phyloP scores from a whole-genome alignment of 1,140 invertebrate species.

The Melitaea cinxia region DNA sequence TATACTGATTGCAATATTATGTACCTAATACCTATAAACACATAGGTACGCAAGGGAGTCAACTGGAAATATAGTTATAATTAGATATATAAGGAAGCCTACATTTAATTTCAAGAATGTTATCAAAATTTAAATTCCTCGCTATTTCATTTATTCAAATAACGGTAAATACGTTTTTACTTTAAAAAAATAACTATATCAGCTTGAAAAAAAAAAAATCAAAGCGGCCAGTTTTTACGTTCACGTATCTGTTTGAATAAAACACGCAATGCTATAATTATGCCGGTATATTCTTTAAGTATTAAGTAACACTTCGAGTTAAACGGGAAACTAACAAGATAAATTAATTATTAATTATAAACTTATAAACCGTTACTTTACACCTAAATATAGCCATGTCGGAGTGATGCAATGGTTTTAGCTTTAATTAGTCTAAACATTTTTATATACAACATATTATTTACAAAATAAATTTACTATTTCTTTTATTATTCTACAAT shows the following conservation, averaged over 20 bases:
- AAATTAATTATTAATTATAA: slow-evolving; percentile 10
- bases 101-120: no score
- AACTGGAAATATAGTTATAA: no score
- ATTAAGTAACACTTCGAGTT: slow-evolving; percentile 7
- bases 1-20: neutral
- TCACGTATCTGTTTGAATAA: slow-evolving; percentile 7
- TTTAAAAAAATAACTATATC: neutral
- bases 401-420: neutral
- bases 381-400: neutral
- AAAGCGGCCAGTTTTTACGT: neutral
- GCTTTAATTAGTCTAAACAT: neutral
- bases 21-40: no score
- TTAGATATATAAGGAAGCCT: no score
- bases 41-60: no score
- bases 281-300: neutral
- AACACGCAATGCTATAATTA: slow-evolving; percentile 14
- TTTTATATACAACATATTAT: neutral
- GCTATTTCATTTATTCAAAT: no score
- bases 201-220: neutral
- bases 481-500: no score
- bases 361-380: neutral
- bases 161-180: no score
- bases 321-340: slow-evolving; percentile 13
- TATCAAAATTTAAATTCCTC: no score
- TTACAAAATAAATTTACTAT: no score